Evolutionary conservation across 2,797 vertebrate genomes (phyloP), one percentile per base, ranked within the genome.

Genomic region (Sylvilagus floridanus): DNA sequence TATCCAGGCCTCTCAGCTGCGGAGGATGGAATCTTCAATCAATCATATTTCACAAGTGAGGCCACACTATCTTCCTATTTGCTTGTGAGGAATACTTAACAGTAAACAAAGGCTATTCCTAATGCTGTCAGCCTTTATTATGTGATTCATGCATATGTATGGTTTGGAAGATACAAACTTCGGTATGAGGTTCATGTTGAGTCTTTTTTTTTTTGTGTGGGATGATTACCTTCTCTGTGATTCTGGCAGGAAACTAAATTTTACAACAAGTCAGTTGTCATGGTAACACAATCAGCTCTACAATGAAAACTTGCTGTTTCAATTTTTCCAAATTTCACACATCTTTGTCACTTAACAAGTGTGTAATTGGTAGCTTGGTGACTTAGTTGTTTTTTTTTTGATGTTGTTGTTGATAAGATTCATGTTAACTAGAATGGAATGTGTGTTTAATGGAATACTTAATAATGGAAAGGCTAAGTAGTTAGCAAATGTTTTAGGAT

Each of bases 21-120:
- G 99, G 63, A 99, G 99, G 94, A 99, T 99, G 99, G 99, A 99
- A 97, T 99, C 99, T 81, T 99, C 99, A 95, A 99, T 99, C 99
- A 99, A 99, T 98, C 99, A 99, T 97, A 99, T 99, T 98, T 99
- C 99, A 94, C 99, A 99, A 99, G 99, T 99, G 96, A 98, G 98
- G 92, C 30, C 30, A 66, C 77, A 78, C 19, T 93, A 32, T 72
- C 94, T 93, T 68, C 35, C 77, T 96, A 0, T 65, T 90, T 94
- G 62, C 32, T 42, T 83, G 0, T 85, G 37, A 71, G 37, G 47
- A 94, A 28, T 24, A 37, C 5, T 50, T 83, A 76, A 35, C 73
- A 65, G 19, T 92, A 79, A 83, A 32, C 57, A 60, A 7, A 73
- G 37, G 11, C 13, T 35, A 1, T 89, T 88, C 78, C 26, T 86